Percentiles rank a stretch among this genome's conserved stretches.
phyloP scores from a whole-genome alignment of 37 sponge, comb jelly and placozoan species.

The Corticium candelabrum region DNA sequence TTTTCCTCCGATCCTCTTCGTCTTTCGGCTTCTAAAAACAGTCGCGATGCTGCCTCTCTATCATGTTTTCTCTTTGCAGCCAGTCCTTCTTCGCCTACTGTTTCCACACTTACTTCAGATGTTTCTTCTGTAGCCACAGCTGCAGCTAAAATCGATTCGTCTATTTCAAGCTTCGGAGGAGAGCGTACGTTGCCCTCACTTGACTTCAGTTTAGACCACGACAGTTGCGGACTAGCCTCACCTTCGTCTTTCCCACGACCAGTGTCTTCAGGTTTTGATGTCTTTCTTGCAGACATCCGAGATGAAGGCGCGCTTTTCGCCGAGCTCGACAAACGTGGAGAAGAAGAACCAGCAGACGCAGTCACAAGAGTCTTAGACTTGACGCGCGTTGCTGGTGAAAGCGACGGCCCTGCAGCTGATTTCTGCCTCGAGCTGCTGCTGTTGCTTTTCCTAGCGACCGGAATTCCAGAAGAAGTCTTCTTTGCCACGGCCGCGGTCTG shows the following conservation, averaged over 20 bases:
- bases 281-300: background rate
- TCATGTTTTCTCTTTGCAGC: background rate
- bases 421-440: too few relatives aligned
- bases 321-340: background rate
- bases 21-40: background rate
- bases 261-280: background rate
- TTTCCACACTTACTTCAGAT: background rate
- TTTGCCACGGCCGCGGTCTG: background rate
- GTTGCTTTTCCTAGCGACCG: background rate
- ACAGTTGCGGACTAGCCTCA: background rate
- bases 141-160: too few relatives aligned
- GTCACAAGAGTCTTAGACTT: too few relatives aligned
- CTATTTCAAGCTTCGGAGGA: too few relatives aligned
- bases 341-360: background rate
- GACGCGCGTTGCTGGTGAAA: too few relatives aligned
- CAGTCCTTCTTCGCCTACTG: background rate
- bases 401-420: too few relatives aligned
- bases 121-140: too few relatives aligned
- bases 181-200: background rate
- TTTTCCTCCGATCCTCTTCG: background rate
- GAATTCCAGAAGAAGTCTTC: background rate
- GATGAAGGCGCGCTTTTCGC: background rate
- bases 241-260: background rate
- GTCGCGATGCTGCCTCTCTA: background rate
- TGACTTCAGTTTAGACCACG: background rate